Evolutionary conservation across 2,113 vertebrate species (phyloP), one percentile per base, ranked within the genome.

Genomic region (Cochlearius cochlearius): DNA sequence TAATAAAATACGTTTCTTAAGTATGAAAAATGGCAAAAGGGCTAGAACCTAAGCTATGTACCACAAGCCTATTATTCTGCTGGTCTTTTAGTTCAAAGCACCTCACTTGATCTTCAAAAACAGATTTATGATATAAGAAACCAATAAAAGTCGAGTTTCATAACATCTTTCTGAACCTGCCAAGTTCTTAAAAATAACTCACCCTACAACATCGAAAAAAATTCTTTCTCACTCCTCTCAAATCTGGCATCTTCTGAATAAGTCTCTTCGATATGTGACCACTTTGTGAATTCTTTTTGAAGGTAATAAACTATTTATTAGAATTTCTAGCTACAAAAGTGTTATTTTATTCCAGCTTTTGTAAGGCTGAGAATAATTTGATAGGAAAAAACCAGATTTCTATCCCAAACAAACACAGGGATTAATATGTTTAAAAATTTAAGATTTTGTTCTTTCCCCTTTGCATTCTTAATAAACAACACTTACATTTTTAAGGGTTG

Each of bases 121-220:
- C 13, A 82, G 16, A 78, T 56, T 64, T 72, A 71, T 43, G 63
- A 64, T 56, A 47, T 4, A 87, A 78, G 64, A 50, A 90, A 83
- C 36, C 15, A 90, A 47, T 19, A 22, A 34, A 90, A 90, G 29
- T 36, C 14, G 22, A 67, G 32, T 68, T 88, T 79, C 43, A 50
- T 49, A 74, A 66, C 4, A 19, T 22, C 38, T 32, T 92, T 90
- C 38, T 86, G 68, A 92, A 72, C 86, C 38, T 68, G n/a, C n/a
- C n/a, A 60, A 67, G 41, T 67, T 85, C 36, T 92, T 83, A 82
- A 79, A 81, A 89, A 85, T 15, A 90, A 56, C 56, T 90, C 0
- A 0, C 5, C 12, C 47, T 68, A 55, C 2, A 6, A 67, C 25
- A 41, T 0, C 88, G 49, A 17, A 66, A 58, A 86, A 47, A 53